phyloP scores from a whole-genome alignment of 2,113 vertebrate species.

The Osmerus eperlanus region DNA sequence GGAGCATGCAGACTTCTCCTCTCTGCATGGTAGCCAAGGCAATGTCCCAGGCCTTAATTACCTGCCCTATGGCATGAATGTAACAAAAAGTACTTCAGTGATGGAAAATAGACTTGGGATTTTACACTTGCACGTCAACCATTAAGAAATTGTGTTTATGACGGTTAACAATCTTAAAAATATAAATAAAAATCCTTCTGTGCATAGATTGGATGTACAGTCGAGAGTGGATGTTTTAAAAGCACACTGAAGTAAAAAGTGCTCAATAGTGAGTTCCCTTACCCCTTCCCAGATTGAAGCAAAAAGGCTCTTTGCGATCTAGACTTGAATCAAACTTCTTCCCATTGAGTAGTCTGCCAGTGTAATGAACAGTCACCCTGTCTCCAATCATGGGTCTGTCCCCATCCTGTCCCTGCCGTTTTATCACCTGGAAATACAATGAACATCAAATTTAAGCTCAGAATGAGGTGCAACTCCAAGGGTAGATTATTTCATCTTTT shows the following conservation, averaged over 20 bases:
- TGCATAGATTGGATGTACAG: too few relatives aligned
- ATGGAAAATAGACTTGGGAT: neutral
- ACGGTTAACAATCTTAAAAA: neutral
- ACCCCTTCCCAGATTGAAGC: slow-evolving; percentile 92
- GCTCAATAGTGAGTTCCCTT: slow-evolving; percentile 2
- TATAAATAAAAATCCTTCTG: neutral
- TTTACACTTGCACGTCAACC: too few relatives aligned
- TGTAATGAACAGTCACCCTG: slow-evolving; percentile 92
- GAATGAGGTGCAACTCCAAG: neutral
- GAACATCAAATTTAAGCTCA: neutral
- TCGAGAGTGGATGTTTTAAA: too few relatives aligned
- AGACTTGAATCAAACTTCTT: slow-evolving; percentile 92
- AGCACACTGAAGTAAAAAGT: too few relatives aligned
- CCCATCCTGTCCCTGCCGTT: slow-evolving; percentile 73
- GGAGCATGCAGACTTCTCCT: slow-evolving; percentile 85
- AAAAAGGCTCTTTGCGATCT: slow-evolving; percentile 86
- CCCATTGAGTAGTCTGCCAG: slow-evolving; percentile 85
- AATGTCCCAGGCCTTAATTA: slow-evolving; percentile 94
- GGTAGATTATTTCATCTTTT: neutral
- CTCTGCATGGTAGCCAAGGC: slow-evolving; percentile 89
- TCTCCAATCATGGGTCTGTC: slow-evolving; percentile 91
- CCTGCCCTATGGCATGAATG: slow-evolving; percentile 76
- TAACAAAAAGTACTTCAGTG: neutral
- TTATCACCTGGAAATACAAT: slow-evolving; percentile 76
- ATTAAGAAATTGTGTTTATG: too few relatives aligned